A percentile compares a stretch with the other conserved stretches of the same genome.
These are phyloP conservation scores for Chrosomus eos DNA, from an alignment of 2,797 vertebrate genomes.

Conservation along the genomic window DNA sequence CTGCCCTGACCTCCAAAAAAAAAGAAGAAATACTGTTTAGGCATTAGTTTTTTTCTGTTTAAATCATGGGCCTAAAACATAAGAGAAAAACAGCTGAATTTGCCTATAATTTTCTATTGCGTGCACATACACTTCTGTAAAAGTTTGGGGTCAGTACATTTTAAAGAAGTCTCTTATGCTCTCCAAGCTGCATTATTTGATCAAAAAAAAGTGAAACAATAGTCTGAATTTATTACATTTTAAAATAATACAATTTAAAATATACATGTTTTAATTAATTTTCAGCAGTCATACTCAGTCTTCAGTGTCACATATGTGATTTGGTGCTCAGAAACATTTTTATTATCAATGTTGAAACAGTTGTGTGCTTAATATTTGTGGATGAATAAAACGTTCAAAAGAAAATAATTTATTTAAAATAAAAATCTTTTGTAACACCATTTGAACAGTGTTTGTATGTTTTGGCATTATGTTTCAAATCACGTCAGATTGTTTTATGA, in stretches of 20 bases:
- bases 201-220: background rate
- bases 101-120: conserved; percentile 48
- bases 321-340: background rate
- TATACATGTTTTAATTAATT: background rate
- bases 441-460: conserved; percentile 9
- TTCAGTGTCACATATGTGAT: background rate
- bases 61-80: conserved; percentile 46
- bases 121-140: background rate
- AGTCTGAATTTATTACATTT: background rate
- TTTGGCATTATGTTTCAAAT: conserved; percentile 7
- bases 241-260: background rate
- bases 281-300: background rate
- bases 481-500: background rate
- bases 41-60: conserved; percentile 16
- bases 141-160: background rate
- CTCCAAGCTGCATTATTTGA: too few relatives aligned
- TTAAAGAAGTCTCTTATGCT: background rate
- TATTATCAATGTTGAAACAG: background rate
- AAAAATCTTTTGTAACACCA: background rate
- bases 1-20: conserved; percentile 12
- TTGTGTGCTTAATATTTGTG: background rate
- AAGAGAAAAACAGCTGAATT: conserved; percentile 23
- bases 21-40: too few relatives aligned
- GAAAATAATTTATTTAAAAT: background rate
- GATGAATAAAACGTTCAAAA: background rate